Evolutionary conservation across 2,797 vertebrate species (phyloP), one percentile per base, ranked within the genome.

Genomic region (Clarias pachynema): DNA sequence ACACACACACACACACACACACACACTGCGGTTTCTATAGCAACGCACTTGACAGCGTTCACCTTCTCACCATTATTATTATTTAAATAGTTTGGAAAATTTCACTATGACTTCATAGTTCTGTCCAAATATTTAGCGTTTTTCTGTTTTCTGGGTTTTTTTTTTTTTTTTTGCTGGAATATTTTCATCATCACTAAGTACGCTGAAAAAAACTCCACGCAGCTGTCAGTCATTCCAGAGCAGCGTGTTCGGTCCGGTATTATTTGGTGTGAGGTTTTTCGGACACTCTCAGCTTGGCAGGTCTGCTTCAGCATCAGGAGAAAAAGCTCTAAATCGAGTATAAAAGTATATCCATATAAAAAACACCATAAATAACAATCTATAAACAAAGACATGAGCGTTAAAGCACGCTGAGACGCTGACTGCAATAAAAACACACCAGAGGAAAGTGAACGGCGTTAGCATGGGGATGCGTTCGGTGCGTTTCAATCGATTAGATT

Each of bases 321-420:
- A 40, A 22, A 40, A 40, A 44, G 44, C 44, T 44, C 9, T 2
- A 10, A 44, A 44, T 2, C 2, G 44, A 44, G 44, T 44, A 44
- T 44, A 44, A 44, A 44, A 2, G 44, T 44, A 10, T 44, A 44
- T 44, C 44, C 44, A 74, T 56, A 56, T 73, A 16, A 53, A 15
- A 73, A 53, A 26, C 24, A 53, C 44, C 73, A 77, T 77, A 57
- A 77, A 77, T 77, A 77, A 31, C 34, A 26, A 74, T 56, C 15
- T 75, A 20, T 53, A 29, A 31, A 75, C 26, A 59, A 31, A 59
- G 9, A 57, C 73, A 57, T 18, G 73, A 22, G 18, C 26, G 20
- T 29, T 31, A 34, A 44, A 15, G 40, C 8, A 26, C 22, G 0
- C 40, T 8, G 72, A 74, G 72, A 26, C n/a, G 65, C 65, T 68